Evolutionary conservation across 2,797 vertebrate species (phyloP).

Genomic region (Coregonus ussuriensis): DNA sequence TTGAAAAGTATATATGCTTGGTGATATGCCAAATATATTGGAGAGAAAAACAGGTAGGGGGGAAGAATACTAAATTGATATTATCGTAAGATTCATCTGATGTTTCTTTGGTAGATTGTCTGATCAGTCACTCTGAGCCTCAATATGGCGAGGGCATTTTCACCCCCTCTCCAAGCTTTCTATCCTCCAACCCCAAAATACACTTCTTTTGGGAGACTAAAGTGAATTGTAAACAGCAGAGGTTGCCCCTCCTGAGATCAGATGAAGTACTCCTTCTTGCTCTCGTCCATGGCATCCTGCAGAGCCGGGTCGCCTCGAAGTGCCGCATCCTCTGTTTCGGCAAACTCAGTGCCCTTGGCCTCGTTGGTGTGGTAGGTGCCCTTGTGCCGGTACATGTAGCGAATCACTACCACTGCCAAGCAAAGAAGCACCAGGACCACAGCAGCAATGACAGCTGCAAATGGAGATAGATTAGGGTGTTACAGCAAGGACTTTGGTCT

Average conservation of each 20-base stretch:
- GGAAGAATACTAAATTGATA: not conserved
- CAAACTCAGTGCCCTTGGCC: constrained; percentile 86
- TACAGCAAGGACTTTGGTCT: not conserved
- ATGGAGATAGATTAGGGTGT: constrained; percentile 18
- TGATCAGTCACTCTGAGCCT: constrained; percentile 3
- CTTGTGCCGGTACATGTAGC: constrained; percentile 84
- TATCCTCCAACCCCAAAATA: constrained; percentile 9
- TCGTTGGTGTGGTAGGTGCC: constrained; percentile 88
- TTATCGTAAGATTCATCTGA: not conserved
- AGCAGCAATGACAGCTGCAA: constrained; percentile 75
- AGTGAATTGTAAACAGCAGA: not conserved
- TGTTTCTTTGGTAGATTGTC: constrained; percentile 11
- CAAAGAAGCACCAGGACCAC: constrained; percentile 77
- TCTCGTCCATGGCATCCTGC: constrained; percentile 79
- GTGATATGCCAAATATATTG: not conserved
- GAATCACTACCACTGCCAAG: constrained; percentile 74
- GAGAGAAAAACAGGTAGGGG: too few relatives aligned
- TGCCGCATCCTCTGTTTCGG: constrained; percentile 76
- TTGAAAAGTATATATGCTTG: not conserved
- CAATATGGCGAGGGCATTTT: not conserved
- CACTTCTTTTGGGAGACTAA: not conserved
- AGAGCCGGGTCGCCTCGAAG: constrained; percentile 79
- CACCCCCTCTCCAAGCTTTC: constrained; percentile 6
- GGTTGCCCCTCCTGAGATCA: constrained; percentile 57
- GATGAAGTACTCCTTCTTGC: constrained; percentile 89